Conservation (phyloP, 2,797 vertebrate species). For the Sebastiscus tertius region DNA sequence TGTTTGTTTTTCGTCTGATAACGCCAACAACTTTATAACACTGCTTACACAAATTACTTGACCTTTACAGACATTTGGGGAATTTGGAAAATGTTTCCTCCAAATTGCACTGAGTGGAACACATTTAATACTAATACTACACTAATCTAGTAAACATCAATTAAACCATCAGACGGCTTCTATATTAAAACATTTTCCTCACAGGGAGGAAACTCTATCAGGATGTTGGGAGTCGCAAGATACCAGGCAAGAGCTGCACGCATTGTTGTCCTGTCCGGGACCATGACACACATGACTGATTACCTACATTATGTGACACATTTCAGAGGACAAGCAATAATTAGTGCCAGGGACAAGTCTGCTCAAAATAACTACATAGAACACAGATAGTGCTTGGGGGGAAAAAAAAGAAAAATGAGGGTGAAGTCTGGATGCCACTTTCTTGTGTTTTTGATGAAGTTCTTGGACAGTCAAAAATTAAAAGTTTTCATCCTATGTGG, state of each 20-base stretch:
- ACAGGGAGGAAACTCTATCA: not conserved
- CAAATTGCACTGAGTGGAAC: not conserved
- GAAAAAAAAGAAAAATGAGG: not conserved
- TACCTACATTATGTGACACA: not conserved
- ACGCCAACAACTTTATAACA: not conserved
- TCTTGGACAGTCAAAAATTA: not conserved
- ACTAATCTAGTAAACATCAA: no score
- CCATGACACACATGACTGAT: not conserved
- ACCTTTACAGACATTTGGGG: conserved; percentile 27
- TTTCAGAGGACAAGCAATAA: conserved; percentile 1
- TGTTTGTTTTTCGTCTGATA: conserved; percentile 20
- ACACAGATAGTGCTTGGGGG: not conserved
- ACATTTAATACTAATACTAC: not conserved
- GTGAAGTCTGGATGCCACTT: not conserved
- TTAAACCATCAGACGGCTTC: not conserved
- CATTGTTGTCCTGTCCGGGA: not conserved
- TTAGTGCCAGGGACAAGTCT: not conserved
- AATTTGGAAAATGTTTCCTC: not conserved
- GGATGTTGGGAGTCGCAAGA: not conserved
- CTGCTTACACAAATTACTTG: conserved; percentile 28
- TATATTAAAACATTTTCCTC: not conserved
- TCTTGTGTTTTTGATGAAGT: not conserved
- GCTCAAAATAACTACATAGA: not conserved
- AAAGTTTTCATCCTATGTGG: not conserved
- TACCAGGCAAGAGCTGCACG: not conserved